Percentiles rank a stretch among this genome's conserved stretches.
Evolutionary conservation across 2,888 invertebrate species (phyloP).

Genomic region (Idaea aversata): DNA sequence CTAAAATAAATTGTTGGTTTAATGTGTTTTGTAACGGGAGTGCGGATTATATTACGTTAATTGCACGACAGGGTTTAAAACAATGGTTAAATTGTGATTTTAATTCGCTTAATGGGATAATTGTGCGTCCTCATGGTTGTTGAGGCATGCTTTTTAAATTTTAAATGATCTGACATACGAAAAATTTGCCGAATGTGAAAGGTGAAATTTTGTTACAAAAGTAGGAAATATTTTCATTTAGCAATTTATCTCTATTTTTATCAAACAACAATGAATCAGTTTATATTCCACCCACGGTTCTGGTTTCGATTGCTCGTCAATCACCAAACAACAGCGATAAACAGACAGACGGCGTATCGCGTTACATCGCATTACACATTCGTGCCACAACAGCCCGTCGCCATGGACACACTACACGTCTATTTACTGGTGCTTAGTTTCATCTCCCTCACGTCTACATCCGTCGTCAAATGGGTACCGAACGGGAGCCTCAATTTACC

Average conservation of each 20-base stretch:
- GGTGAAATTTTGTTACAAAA: background rate
- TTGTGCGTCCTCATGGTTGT: background rate
- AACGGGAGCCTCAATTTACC: conserved; percentile 60
- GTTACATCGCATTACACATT: conserved; percentile 48
- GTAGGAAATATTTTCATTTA: background rate
- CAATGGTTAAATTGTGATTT: conserved; percentile 4
- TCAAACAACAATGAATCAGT: background rate
- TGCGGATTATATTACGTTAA: background rate
- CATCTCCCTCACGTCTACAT: conserved; percentile 38
- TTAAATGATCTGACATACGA: background rate
- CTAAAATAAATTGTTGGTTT: conserved; percentile 36
- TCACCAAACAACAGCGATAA: conserved; percentile 45
- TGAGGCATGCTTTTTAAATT: too few species aligned
- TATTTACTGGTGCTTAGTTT: conserved; percentile 30
- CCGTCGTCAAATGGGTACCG: conserved; percentile 61
- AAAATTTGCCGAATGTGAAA: background rate
- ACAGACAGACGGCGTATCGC: conserved; percentile 57
- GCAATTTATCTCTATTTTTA: background rate
- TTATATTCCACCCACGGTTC: conserved; percentile 28
- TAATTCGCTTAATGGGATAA: background rate
- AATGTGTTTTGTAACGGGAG: conserved; percentile 16
- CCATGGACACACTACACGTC: conserved; percentile 25
- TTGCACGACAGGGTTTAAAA: background rate
- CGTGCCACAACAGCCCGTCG: conserved; percentile 25
- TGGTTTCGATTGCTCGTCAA: conserved; percentile 43